These are phyloP conservation scores for Zele albiditarsus DNA, from an alignment of 2,888 invertebrate species.

Conservation along the genomic window DNA sequence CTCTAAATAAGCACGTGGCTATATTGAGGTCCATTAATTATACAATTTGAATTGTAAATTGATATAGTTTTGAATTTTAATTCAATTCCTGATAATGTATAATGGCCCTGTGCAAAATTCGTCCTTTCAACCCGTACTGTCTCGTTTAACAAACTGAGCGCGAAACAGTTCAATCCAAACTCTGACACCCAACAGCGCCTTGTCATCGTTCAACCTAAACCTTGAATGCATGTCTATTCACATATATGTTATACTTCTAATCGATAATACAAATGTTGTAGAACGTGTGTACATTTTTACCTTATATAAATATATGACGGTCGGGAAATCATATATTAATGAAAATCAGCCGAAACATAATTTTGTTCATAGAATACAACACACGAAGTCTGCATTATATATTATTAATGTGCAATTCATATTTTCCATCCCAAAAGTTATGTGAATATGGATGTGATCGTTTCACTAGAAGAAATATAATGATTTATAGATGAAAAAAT, in stretches of 20 bases:
- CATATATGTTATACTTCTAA: neutral
- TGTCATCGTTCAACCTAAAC: constrained; percentile 2
- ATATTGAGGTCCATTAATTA: neutral
- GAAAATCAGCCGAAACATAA: no score
- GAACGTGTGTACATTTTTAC: neutral
- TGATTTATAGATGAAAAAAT: no score
- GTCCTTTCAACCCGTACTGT: neutral
- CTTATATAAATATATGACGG: neutral
- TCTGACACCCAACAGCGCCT: neutral
- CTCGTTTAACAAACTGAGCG: neutral
- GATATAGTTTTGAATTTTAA: neutral
- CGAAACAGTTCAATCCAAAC: constrained; percentile 2
- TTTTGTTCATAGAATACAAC: no score
- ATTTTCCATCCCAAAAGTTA: no score
- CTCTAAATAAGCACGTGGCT: neutral
- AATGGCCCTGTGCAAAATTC: neutral
- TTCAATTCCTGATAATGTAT: neutral
- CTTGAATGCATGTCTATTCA: constrained; percentile 4
- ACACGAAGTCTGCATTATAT: no score
- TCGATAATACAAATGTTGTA: neutral
- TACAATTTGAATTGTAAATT: neutral
- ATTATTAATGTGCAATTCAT: no score
- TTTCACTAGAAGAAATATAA: no score
- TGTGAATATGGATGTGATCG: no score
- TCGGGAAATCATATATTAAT: no score